Evolutionary conservation across 2,888 invertebrate species (phyloP).

Genomic region (Branchellion lobata): DNA sequence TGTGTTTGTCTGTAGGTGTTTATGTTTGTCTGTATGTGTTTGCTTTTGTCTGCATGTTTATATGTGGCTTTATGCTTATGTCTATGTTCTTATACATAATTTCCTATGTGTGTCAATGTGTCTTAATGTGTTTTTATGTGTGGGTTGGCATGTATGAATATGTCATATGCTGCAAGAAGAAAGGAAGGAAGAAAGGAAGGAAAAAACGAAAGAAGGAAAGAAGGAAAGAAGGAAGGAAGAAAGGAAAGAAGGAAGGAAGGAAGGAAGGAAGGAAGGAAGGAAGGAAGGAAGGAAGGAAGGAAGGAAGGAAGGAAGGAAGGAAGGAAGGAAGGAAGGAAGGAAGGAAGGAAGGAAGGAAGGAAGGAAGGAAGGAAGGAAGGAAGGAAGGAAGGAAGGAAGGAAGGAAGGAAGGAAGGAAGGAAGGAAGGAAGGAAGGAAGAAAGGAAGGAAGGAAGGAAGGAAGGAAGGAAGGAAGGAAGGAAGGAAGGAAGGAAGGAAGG

Average conservation of each 20-base stretch:
- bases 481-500: not conserved
- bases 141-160: not conserved
- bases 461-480: not conserved
- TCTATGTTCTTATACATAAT: not conserved
- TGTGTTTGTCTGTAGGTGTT: no score
- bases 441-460: not conserved
- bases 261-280: not conserved
- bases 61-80: not conserved
- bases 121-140: not conserved
- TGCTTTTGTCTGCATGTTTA: not conserved
- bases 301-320: not conserved
- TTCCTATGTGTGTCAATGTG: not conserved
- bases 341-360: not conserved
- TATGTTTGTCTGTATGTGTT: no score
- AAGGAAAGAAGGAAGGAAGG: not conserved
- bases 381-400: not conserved
- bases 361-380: not conserved
- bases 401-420: not conserved
- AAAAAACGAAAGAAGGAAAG: not conserved
- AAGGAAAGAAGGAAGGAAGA: not conserved
- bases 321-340: not conserved
- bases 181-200: not conserved
- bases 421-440: not conserved
- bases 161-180: no score
- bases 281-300: not conserved